These are phyloP conservation scores for Ditula angustiorana DNA, from an alignment of 2,888 invertebrate species.

Conservation along the genomic window DNA sequence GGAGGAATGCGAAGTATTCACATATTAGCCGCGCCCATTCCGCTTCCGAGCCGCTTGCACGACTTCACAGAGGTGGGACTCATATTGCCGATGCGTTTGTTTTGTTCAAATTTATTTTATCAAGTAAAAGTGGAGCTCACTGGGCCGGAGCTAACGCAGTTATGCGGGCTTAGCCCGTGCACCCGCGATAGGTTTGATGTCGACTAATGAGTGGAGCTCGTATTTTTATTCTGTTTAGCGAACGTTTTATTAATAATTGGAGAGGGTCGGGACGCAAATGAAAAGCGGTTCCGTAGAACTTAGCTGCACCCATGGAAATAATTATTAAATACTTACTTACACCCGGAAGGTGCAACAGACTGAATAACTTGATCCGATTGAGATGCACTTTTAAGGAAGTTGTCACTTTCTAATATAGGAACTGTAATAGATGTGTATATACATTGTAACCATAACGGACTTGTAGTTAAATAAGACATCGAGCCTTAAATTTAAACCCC, in stretches of 20 bases:
- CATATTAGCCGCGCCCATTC: slow-evolving; percentile 78
- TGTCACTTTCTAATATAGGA: too few relatives aligned
- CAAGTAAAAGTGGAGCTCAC: slow-evolving; percentile 81
- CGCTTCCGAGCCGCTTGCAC: slow-evolving; percentile 81
- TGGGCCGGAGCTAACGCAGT: slow-evolving; percentile 74
- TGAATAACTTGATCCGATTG: too few relatives aligned
- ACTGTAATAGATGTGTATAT: too few relatives aligned
- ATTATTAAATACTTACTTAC: too few relatives aligned
- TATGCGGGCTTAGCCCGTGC: slow-evolving; percentile 65
- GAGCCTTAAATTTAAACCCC: too few relatives aligned
- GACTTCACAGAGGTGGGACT: slow-evolving; percentile 80
- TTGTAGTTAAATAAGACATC: too few relatives aligned
- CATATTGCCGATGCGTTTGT: slow-evolving; percentile 84
- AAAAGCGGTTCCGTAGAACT: slow-evolving; percentile 19
- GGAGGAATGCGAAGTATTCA: slow-evolving; percentile 74
- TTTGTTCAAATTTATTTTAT: slow-evolving; percentile 85
- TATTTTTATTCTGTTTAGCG: slow-evolving; percentile 64
- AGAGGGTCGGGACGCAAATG: slow-evolving; percentile 19
- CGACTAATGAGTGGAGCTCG: slow-evolving; percentile 76
- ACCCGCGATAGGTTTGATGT: slow-evolving; percentile 56
- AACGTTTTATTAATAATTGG: slow-evolving; percentile 53
- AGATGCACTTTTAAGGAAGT: too few relatives aligned
- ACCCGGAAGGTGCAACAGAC: too few relatives aligned
- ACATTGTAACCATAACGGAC: too few relatives aligned
- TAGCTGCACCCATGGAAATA: neutral